Evolutionary conservation across 2,888 invertebrate genomes (phyloP), one percentile per base, ranked within the genome.

Genomic region (Lasioglossum zephyrum): DNA sequence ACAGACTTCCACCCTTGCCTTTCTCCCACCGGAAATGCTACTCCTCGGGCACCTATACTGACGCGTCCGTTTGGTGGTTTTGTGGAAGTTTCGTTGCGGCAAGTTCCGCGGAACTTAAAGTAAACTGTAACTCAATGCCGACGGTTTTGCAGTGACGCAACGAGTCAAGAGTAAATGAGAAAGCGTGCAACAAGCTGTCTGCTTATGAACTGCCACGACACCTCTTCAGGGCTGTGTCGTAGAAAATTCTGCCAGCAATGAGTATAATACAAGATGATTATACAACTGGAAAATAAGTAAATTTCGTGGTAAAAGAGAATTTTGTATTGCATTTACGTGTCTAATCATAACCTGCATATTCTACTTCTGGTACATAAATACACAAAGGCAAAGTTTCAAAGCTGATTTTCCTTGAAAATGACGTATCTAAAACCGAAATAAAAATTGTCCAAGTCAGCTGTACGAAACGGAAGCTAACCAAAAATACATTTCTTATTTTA

Each of bases 81-180:
- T 81, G 86, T 77, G 70, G 85, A 91, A 92, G 91, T 92, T 92
- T 90, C 88, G 90, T 82, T 78, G 87, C 84, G 82, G 76, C 85
- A 90, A 92, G 90, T 92, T 91, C 81, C 77, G 73, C 74, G 83
- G 84, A 92, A 91, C 89, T 91, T 89, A 78, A 90, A 91, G 88
- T 91, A 89, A 87, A 91, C 87, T 83, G 82, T 89, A 90, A 90
- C 91, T 91, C 88, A 85, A 90, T 90, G 85, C 81, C 69, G 79
- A 57, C 36, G 44, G 72, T 66, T 57, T 82, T 82, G 66, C 60
- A 73, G 81, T 77, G 78, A 86, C 80, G 78, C 89, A 89, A 90
- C 87, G 84, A 90, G 85, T 82, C 66, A 77, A 60, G 80, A 84
- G 84, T 76, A 77, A 87, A 85, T 79, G 79, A 57, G 85, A 89